A percentile compares a stretch with the other conserved stretches of the same genome.
Conservation (phyloP, 2,888 invertebrate genomes). For the Ceratothoa steindachneri region DNA sequence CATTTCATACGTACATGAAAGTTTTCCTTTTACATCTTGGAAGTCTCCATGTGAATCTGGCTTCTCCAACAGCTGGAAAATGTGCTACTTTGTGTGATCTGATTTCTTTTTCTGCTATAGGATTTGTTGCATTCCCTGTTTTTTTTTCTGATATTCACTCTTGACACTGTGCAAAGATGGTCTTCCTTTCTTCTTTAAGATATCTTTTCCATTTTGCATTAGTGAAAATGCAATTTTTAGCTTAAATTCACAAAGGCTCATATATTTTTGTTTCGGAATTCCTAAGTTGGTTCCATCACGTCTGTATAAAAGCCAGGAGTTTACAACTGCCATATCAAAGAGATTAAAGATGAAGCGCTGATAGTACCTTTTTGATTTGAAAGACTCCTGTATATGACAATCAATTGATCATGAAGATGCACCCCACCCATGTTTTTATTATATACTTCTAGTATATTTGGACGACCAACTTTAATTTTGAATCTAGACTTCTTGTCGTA, state of each 20-base stretch:
- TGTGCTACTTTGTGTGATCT: slow-evolving; percentile 6
- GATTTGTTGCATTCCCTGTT: background rate
- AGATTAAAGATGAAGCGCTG: slow-evolving; percentile 21
- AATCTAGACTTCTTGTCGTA: slow-evolving; percentile 22
- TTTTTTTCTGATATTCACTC: background rate
- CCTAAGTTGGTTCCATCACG: slow-evolving; percentile 2
- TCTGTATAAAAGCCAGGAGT: slow-evolving; percentile 22
- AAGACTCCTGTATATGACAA: slow-evolving; percentile 17
- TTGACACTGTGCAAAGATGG: background rate
- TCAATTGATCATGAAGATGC: slow-evolving; percentile 21
- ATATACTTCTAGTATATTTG: slow-evolving; percentile 20
- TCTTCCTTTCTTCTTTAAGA: background rate
- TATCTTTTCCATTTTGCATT: slow-evolving; percentile 11
- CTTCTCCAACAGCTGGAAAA: background rate
- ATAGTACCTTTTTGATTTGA: slow-evolving; percentile 23
- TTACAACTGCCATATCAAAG: slow-evolving; percentile 22
- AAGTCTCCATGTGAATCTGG: background rate
- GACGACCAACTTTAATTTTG: slow-evolving; percentile 21
- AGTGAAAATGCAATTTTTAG: slow-evolving; percentile 6
- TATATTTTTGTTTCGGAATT: background rate
- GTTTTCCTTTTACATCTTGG: slow-evolving; percentile 3
- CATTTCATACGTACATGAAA: slow-evolving; percentile 3
- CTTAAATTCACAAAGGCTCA: slow-evolving; percentile 11
- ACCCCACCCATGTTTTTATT: slow-evolving; percentile 23
- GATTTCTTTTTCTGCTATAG: background rate